Percentiles rank a stretch among this genome's conserved stretches.
Evolutionary conservation across 2,888 invertebrate genomes (phyloP).

Genomic region (Neocrepidodera transversa): DNA sequence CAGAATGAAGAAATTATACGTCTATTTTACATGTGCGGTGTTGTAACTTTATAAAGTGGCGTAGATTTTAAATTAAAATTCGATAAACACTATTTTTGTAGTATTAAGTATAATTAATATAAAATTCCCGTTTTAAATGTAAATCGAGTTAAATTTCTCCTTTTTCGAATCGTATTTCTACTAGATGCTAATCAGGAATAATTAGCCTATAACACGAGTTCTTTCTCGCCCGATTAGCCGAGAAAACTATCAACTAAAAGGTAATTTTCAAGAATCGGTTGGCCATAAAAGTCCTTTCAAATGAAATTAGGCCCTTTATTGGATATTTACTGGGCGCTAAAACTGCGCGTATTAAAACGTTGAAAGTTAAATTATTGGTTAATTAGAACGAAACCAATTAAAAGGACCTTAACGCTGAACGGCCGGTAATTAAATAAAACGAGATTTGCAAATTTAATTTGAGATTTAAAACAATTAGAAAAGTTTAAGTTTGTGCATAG

Average conservation of each 20-base stretch:
- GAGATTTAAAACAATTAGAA: slow-evolving; percentile 16
- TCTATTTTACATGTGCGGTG: too few relatives aligned
- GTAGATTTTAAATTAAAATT: too few relatives aligned
- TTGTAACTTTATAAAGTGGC: too few relatives aligned
- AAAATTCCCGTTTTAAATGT: too few relatives aligned
- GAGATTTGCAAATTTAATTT: slow-evolving; percentile 19
- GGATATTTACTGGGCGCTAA: slow-evolving; percentile 36
- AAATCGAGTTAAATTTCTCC: too few relatives aligned
- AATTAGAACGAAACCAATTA: slow-evolving; percentile 34
- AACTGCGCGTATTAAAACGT: slow-evolving; percentile 29
- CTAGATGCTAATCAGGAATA: slow-evolving; percentile 13
- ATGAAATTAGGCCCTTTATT: slow-evolving; percentile 36
- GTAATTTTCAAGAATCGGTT: slow-evolving; percentile 29
- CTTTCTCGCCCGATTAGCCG: slow-evolving; percentile 23
- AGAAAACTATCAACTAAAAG: slow-evolving; percentile 20
- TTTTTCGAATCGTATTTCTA: background rate
- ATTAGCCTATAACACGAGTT: slow-evolving; percentile 16
- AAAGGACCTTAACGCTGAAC: slow-evolving; percentile 10
- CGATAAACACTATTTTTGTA: too few relatives aligned
- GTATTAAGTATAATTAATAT: too few relatives aligned
- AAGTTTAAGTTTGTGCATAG: background rate
- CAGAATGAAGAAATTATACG: too few relatives aligned
- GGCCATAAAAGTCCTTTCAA: slow-evolving; percentile 35
- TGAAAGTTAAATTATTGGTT: slow-evolving; percentile 34
- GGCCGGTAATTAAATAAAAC: slow-evolving; percentile 22